Conservation (phyloP, 2,797 vertebrate species). For the Pachyuromys duprasi region DNA sequence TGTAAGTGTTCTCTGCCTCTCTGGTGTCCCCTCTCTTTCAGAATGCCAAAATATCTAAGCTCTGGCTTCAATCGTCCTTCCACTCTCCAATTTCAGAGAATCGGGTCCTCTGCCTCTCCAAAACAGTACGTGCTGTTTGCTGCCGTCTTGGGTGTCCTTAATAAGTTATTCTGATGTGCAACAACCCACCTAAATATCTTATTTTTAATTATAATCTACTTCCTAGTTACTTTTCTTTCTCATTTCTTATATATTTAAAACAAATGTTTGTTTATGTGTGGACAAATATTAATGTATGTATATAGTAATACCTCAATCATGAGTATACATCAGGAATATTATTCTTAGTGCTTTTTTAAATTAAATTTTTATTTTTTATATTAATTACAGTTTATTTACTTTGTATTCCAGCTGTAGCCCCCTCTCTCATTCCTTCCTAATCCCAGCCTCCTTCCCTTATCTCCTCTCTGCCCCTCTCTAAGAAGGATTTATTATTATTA, state of each 20-base stretch:
- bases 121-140: no score
- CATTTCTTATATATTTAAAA: no score
- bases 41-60: no score
- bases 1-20: no score
- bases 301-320: neutral
- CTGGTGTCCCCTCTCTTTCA: no score
- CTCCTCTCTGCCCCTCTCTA: neutral
- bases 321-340: neutral
- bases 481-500: neutral
- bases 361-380: neutral
- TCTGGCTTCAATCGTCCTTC: no score
- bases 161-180: neutral
- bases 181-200: neutral
- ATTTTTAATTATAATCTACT: neutral
- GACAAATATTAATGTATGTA: neutral
- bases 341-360: neutral
- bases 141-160: no score
- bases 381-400: neutral
- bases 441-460: no score
- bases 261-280: neutral
- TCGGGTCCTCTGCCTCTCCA: no score
- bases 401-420: no score
- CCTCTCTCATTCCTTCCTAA: no score
- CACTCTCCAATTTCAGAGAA: no score
- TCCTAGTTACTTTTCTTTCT: neutral